These are phyloP conservation scores for Harpegnathos saltator DNA, from an alignment of 1,140 invertebrate species.

Conservation along the genomic window DNA sequence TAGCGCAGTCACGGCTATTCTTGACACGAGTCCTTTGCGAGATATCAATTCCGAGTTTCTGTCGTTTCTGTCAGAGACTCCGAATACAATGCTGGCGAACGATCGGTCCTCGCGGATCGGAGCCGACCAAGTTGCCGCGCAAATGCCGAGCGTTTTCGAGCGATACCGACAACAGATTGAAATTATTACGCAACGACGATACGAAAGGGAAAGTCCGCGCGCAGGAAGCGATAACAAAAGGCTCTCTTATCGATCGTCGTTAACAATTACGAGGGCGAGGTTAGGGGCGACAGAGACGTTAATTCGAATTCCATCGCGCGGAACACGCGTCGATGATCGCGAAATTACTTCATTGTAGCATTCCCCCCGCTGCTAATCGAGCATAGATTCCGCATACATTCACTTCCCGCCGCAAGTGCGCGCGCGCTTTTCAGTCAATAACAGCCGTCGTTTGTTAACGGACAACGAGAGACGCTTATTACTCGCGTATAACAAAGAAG, in stretches of 20 bases:
- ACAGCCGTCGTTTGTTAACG: too few relatives aligned
- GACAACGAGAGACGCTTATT: too few relatives aligned
- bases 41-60: background rate
- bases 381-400: background rate
- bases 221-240: conserved; percentile 40
- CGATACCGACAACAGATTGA: conserved; percentile 2
- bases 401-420: too few relatives aligned
- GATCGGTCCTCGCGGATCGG: too few relatives aligned
- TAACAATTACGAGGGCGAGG: background rate
- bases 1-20: background rate
- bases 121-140: too few relatives aligned
- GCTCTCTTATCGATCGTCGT: background rate
- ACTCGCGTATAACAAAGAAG: too few relatives aligned
- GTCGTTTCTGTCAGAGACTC: too few relatives aligned
- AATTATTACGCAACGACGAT: conserved; percentile 18
- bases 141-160: too few relatives aligned
- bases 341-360: background rate
- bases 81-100: too few relatives aligned
- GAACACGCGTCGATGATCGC: conserved; percentile 7
- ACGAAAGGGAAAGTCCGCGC: conserved; percentile 1
- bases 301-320: conserved; percentile 27
- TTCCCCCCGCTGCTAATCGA: background rate
- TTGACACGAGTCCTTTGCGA: background rate
- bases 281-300: conserved; percentile 5
- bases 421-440: too few relatives aligned